Conservation (phyloP, 2,888 invertebrate species). For the Agrochola lychnidis region DNA sequence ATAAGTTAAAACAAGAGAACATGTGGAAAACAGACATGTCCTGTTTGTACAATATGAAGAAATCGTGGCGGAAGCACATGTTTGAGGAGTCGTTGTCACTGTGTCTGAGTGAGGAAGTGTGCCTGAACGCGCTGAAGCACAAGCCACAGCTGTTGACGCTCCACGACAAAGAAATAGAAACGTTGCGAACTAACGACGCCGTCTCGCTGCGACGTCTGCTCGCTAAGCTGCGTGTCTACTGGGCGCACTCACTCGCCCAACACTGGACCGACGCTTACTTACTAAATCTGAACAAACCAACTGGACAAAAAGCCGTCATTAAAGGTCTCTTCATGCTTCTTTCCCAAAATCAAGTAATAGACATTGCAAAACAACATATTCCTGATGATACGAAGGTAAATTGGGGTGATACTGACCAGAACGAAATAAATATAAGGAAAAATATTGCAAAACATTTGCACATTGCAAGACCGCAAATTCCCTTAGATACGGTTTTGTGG, state of each 20-base stretch:
- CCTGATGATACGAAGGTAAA: conserved; percentile 77
- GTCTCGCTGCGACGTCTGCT: conserved; percentile 70
- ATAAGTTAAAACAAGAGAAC: too few relatives aligned
- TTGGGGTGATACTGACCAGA: conserved; percentile 76
- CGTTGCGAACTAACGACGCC: conserved; percentile 70
- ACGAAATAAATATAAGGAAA: conserved; percentile 73
- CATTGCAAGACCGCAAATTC: conserved; percentile 76
- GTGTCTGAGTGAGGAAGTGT: too few relatives aligned
- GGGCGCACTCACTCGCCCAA: conserved; percentile 67
- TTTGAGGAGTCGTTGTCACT: too few relatives aligned
- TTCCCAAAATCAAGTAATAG: conserved; percentile 68
- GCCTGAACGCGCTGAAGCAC: too few relatives aligned
- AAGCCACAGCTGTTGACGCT: too few relatives aligned
- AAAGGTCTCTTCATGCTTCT: conserved; percentile 75
- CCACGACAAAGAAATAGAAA: conserved; percentile 67
- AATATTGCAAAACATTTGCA: conserved; percentile 79
- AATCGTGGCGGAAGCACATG: too few relatives aligned
- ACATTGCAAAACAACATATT: conserved; percentile 73
- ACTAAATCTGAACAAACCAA: conserved; percentile 67
- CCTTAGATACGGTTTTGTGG: conserved; percentile 72
- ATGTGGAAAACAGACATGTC: too few relatives aligned
- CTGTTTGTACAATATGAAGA: too few relatives aligned
- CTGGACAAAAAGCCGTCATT: conserved; percentile 72
- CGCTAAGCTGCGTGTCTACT: conserved; percentile 68
- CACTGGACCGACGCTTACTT: conserved; percentile 71